Evolutionary conservation across 2,797 vertebrate species (phyloP).

Genomic region (Acanthiza pusilla): DNA sequence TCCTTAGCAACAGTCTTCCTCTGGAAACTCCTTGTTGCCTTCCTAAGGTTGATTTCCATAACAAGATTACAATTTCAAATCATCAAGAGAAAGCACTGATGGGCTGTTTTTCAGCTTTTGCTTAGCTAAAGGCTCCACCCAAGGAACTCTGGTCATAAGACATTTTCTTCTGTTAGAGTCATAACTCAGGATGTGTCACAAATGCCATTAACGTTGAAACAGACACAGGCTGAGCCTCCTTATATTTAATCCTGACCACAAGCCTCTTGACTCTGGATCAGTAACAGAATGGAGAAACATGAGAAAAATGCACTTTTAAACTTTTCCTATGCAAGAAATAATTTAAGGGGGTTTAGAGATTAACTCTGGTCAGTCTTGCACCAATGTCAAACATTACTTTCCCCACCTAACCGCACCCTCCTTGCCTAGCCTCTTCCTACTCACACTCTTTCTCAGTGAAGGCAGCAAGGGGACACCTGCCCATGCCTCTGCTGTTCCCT

Average conservation of each 20-base stretch:
- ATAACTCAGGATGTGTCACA: slow-evolving; percentile 50
- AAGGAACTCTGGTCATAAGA: slow-evolving; percentile 27
- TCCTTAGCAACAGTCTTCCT: neutral
- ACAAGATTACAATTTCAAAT: slow-evolving; percentile 18
- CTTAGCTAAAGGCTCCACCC: slow-evolving; percentile 33
- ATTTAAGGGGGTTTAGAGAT: neutral
- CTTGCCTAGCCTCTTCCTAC: neutral
- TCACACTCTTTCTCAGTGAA: neutral
- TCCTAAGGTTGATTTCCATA: slow-evolving; percentile 23
- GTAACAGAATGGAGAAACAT: neutral
- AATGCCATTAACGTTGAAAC: neutral
- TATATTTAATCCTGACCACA: slow-evolving; percentile 32
- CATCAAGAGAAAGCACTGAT: neutral
- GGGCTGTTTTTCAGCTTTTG: slow-evolving; percentile 18
- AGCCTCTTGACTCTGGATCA: neutral
- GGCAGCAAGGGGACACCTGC: neutral
- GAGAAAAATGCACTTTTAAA: slow-evolving; percentile 29
- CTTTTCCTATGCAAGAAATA: neutral
- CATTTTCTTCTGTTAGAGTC: slow-evolving; percentile 50
- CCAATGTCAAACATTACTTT: neutral
- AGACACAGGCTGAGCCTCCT: neutral
- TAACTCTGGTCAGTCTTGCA: neutral
- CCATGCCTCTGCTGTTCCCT: neutral
- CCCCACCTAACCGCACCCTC: neutral
- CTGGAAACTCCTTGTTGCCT: neutral